Conservation (phyloP, 2,797 vertebrate genomes). For the Setipinna tenuifilis region DNA sequence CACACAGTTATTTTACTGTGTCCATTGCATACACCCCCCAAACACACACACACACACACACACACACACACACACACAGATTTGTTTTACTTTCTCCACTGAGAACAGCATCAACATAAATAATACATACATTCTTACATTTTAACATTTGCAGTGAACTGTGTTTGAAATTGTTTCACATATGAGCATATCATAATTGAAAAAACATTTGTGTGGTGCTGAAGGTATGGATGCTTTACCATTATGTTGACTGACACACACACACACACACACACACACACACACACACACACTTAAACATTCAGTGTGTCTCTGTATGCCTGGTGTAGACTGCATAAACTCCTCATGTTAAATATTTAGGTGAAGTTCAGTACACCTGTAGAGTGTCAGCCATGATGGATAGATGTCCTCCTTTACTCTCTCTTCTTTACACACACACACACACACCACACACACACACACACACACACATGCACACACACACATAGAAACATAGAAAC, state of each 20-base stretch:
- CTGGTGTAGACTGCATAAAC: background rate
- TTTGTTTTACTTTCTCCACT: background rate
- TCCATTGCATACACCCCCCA: background rate
- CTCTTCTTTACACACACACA: background rate
- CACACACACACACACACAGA: background rate
- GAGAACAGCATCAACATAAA: too few species aligned
- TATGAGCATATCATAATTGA: too few species aligned
- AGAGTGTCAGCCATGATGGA: background rate
- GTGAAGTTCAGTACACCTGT: background rate
- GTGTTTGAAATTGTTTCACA: too few species aligned
- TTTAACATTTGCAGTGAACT: too few species aligned
- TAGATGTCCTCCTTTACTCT: constrained; percentile 1
- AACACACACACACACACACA: background rate
- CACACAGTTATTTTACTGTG: too few species aligned
- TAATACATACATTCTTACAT: too few species aligned
- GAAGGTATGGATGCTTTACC: too few species aligned
- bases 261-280: constrained; percentile 15
- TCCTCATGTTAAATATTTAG: background rate
- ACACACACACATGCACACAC: too few species aligned
- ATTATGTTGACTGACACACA: too few species aligned
- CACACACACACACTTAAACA: background rate
- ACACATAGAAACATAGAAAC: too few species aligned
- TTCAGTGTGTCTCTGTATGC: background rate
- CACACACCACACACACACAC: too few species aligned
- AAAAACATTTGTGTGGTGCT: too few species aligned